These are phyloP conservation scores for Psettodes erumei DNA, from an alignment of 2,113 vertebrate genomes.

Conservation along the genomic window DNA sequence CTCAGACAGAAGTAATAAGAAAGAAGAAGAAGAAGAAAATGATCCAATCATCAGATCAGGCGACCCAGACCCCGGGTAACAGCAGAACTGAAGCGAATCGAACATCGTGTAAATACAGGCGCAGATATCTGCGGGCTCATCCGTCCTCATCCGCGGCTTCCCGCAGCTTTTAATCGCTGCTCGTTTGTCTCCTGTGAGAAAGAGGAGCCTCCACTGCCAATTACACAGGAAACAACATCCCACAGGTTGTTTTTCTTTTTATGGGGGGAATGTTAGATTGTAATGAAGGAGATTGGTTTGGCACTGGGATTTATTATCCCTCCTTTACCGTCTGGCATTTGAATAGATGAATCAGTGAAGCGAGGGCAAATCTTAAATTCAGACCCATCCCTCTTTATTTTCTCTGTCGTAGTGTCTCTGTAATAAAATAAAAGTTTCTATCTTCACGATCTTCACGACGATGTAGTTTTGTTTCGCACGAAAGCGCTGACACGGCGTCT, in stretches of 20 bases:
- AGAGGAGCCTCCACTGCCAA: not conserved
- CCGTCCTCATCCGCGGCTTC: not conserved
- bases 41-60: not conserved
- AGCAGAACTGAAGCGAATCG: not conserved
- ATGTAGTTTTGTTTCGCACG: not conserved
- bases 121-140: not conserved
- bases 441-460: too few species aligned
- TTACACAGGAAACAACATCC: slow-evolving; percentile 1
- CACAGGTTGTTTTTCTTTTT: not conserved
- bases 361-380: not conserved
- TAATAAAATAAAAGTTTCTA: too few species aligned
- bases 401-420: not conserved
- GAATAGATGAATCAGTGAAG: not conserved
- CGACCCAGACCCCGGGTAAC: not conserved
- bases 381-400: not conserved
- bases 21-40: not conserved
- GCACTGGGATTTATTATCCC: slow-evolving; percentile 6
- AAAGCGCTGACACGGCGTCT: too few species aligned
- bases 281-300: not conserved
- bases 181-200: not conserved
- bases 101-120: not conserved
- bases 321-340: not conserved
- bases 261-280: not conserved
- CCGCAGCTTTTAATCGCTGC: not conserved
- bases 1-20: slow-evolving; percentile 1